Base-by-base conservation (phyloP, 2,113 vertebrate genomes). In the Thymallus thymallus region DNA sequence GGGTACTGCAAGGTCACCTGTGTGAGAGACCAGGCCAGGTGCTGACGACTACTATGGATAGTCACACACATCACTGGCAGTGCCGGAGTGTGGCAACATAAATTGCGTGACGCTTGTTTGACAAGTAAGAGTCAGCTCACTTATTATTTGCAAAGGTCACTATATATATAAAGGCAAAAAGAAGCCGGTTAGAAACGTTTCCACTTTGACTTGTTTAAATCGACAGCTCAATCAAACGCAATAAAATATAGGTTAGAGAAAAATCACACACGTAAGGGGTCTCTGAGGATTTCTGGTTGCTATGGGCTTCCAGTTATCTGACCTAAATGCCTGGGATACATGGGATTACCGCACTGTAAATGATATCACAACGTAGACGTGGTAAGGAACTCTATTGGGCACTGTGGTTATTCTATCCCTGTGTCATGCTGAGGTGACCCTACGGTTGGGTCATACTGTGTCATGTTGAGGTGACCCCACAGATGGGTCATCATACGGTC, bases 251-350 rank as follows among this genome's bases (percentile, higher is more conserved):
- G 78, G 81, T 88, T 82, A 2, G 24, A 64, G 26, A 12, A 64
- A 64, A 24, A 64, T 64, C 26, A 29, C 29, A 29, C 29, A 64
- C 16, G 62, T 64, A 13, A 29, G 64, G 51, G 69, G 69, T 85
- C 86, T 80, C 88, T 2, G 22, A 82, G 88, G 89, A 88, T 26
- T 0, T 48, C 18, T 18, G 29, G 74, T 76, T 84, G 78, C 84
- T 85, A 85, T 80, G 74, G 80, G 80, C 80, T 84, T 86, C 84
- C 85, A 85, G 77, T 82, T 76, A 73, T 87, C 70, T 90, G 86
- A 90, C 86, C 86, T 84, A 89, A 82, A 87, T 87, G 81, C 84
- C 81, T 77, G 77, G 76, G 29, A 2, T 24, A 32, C 29, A 3
- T 3, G 6, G 30, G 64, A 66, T 30, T 7, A 35, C 29, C 7